Conservation (phyloP, 2,113 vertebrate species). For the Ibidorhyncha struthersii region DNA sequence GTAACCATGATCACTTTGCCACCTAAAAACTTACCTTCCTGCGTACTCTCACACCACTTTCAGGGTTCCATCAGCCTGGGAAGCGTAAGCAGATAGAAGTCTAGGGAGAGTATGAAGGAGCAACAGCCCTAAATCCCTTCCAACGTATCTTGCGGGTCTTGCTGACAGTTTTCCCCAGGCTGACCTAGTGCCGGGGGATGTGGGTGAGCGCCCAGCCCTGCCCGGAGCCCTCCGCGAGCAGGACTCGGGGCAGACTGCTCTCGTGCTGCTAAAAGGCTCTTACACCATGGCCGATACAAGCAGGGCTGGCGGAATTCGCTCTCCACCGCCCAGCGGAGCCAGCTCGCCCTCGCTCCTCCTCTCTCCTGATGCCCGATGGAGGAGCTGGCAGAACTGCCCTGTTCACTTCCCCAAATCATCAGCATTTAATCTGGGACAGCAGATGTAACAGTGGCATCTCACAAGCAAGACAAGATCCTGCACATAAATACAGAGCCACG, state of each 20-base stretch:
- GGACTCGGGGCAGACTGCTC: background rate
- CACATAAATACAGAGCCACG: rapidly evolving
- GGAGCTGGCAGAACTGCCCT: background rate
- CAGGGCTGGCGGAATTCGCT: rapidly evolving
- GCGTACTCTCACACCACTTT: rapidly evolving
- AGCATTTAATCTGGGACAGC: background rate
- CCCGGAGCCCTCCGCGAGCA: background rate
- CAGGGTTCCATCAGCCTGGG: background rate
- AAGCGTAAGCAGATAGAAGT: background rate
- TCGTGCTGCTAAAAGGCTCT: background rate
- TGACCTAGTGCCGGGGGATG: background rate
- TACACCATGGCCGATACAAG: background rate
- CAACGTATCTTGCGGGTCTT: background rate
- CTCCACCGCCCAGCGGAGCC: background rate
- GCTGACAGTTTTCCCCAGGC: background rate
- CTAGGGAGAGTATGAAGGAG: background rate
- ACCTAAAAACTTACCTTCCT: background rate
- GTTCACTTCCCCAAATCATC: background rate
- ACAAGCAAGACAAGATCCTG: background rate
- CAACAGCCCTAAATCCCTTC: background rate
- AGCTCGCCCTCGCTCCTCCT: background rate
- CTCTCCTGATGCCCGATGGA: background rate
- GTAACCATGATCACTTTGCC: background rate
- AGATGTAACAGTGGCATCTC: background rate
- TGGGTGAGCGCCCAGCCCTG: background rate